phyloP scores from a whole-genome alignment of 2,797 vertebrate species.

The Hypotaenidia philippensis region DNA sequence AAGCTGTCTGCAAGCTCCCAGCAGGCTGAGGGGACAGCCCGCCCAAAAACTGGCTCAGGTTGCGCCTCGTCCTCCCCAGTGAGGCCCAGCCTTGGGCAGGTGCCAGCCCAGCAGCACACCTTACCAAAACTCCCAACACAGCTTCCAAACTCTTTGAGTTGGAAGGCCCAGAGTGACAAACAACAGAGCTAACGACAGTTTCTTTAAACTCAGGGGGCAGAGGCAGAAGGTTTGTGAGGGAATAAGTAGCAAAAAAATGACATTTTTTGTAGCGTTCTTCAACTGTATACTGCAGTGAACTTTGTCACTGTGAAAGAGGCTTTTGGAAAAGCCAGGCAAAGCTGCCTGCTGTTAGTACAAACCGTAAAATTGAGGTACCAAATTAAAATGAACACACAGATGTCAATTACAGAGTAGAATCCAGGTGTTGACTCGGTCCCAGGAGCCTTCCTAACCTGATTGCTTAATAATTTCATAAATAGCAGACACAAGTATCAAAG shows the following conservation, averaged over 20 bases:
- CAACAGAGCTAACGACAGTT: rapidly evolving
- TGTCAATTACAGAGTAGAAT: not conserved
- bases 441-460: rapidly evolving
- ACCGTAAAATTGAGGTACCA: not conserved
- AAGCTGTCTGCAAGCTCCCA: not conserved
- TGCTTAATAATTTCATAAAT: not conserved
- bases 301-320: rapidly evolving
- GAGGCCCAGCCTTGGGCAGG: not conserved
- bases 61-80: not conserved
- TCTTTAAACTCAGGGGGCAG: not conserved
- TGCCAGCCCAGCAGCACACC: rapidly evolving
- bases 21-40: not conserved
- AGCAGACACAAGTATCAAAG: not conserved
- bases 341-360: not conserved
- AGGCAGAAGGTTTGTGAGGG: not conserved
- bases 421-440: not conserved
- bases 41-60: no score
- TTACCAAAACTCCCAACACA: rapidly evolving
- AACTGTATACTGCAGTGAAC: not conserved
- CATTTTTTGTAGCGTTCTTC: not conserved
- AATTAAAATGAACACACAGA: not conserved
- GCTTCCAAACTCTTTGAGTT: rapidly evolving
- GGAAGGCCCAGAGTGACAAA: not conserved
- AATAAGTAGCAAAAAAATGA: not conserved
- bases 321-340: not conserved